Evolutionary conservation across 2,888 invertebrate genomes (phyloP), one percentile per base, ranked within the genome.

Genomic region (Eupithecia dodoneata): DNA sequence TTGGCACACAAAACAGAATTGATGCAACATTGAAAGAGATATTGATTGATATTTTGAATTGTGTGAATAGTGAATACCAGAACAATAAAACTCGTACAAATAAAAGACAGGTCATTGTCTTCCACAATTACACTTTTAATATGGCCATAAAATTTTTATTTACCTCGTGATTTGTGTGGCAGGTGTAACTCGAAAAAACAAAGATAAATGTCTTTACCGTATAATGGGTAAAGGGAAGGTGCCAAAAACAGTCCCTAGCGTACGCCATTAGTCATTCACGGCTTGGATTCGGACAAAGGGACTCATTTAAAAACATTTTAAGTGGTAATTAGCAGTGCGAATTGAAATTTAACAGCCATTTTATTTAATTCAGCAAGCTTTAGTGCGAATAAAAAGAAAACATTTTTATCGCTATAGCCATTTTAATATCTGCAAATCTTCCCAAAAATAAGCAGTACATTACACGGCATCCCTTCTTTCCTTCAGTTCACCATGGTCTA

Each of bases 161-260:
- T 71, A 10, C 47, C 18, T 55, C 66, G 73, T 74, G 77, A 77
- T 74, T 59, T 63, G 65, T 52, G 63, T 52, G 63, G 63, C 77
- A 72, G 77, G 75, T 75, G 75, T 75, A 66, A 15, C 5, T 6
- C 47, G 30, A 70, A 59, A 71, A 67, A 71, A 67, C 44, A 69
- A 75, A 59, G 49, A 49, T 42, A 49, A 73, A 71, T 73, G 67
- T 47, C 49, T 71, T 67, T 42, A 55, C 45, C n/a, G 66, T 52
- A 41, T 72, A 72, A 71, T 70, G 72, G 41, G 72, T 42, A 45
- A 55, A 65, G 55, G 55, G 55, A 15, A 75, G 72, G 52, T 77
- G 77, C 77, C 77, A 77, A 75, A 74, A 67, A 42, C 15, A 49
- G 49, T 52, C 71, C 67, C 73, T 67, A 52, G 71, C 71, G 70